Evolutionary conservation across 2,797 vertebrate species (phyloP).

Genomic region (Falco columbarius): DNA sequence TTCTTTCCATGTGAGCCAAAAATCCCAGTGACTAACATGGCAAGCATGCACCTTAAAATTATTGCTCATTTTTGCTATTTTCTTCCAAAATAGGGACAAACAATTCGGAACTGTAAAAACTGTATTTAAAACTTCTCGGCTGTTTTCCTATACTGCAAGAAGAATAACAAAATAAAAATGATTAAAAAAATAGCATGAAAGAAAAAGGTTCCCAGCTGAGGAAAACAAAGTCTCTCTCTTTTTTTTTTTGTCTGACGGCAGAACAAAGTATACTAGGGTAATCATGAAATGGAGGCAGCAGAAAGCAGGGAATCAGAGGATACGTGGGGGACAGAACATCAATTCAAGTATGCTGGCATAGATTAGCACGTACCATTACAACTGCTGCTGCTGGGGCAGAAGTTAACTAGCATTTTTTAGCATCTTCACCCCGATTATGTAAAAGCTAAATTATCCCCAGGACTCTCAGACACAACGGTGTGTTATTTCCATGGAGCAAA

Average conservation of each 20-base stretch:
- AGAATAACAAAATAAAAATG: background rate
- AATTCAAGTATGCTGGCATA: background rate
- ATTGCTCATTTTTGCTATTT: background rate
- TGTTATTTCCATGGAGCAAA: background rate
- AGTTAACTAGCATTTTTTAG: background rate
- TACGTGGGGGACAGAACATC: background rate
- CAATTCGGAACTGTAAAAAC: background rate
- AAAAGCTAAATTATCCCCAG: background rate
- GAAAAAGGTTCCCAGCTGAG: background rate
- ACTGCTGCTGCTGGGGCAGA: background rate
- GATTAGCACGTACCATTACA: background rate
- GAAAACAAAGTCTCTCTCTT: background rate
- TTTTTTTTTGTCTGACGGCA: background rate
- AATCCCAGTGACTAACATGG: background rate
- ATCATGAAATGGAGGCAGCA: background rate
- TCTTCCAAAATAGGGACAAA: background rate
- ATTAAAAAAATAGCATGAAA: background rate
- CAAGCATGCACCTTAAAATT: background rate
- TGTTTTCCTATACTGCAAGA: background rate
- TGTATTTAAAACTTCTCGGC: background rate
- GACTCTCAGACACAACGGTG: background rate
- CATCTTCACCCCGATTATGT: background rate
- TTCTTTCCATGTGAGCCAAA: background rate
- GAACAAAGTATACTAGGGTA: background rate
- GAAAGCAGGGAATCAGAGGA: background rate